Evolutionary conservation across 1,140 invertebrate species (phyloP).

Genomic region (Lasioglossum baleicum): DNA sequence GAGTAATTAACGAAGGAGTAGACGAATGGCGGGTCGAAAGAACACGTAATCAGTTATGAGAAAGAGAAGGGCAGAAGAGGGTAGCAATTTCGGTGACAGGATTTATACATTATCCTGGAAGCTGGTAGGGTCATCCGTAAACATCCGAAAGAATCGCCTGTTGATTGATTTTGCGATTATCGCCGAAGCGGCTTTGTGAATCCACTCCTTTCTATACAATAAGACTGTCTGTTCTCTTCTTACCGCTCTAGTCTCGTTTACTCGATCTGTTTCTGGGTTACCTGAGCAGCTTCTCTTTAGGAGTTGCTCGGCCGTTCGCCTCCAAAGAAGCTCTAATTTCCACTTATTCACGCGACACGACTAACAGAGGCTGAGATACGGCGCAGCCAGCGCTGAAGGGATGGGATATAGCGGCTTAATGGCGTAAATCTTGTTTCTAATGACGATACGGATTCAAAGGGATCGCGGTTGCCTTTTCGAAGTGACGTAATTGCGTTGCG

Average conservation of each 20-base stretch:
- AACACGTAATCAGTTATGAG: conserved; percentile 49
- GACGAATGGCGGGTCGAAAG: conserved; percentile 45
- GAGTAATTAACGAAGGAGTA: conserved; percentile 48
- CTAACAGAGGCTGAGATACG: conserved; percentile 32
- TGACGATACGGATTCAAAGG: conserved; percentile 45
- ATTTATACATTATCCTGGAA: conserved; percentile 24
- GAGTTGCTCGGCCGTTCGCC: not conserved
- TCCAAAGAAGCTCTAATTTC: conserved; percentile 44
- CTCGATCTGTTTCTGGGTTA: not conserved
- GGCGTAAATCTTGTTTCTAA: conserved; percentile 52
- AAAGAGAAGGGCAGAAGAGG: conserved; percentile 9
- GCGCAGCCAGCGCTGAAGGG: not conserved
- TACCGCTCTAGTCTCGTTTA: not conserved
- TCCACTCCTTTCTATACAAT: not conserved
- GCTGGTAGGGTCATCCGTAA: not conserved
- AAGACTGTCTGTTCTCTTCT: not conserved
- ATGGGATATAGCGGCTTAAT: conserved; percentile 37
- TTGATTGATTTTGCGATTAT: not conserved
- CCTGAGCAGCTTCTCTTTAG: not conserved
- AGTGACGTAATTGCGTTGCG: conserved; percentile 47
- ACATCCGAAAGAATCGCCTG: not conserved
- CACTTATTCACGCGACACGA: conserved; percentile 45
- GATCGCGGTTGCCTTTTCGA: conserved; percentile 36
- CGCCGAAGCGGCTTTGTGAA: not conserved
- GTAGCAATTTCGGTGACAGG: conserved; percentile 21